Evolutionary conservation across 1,140 invertebrate species (phyloP).

Genomic region (Thalassaphorura encarpata): DNA sequence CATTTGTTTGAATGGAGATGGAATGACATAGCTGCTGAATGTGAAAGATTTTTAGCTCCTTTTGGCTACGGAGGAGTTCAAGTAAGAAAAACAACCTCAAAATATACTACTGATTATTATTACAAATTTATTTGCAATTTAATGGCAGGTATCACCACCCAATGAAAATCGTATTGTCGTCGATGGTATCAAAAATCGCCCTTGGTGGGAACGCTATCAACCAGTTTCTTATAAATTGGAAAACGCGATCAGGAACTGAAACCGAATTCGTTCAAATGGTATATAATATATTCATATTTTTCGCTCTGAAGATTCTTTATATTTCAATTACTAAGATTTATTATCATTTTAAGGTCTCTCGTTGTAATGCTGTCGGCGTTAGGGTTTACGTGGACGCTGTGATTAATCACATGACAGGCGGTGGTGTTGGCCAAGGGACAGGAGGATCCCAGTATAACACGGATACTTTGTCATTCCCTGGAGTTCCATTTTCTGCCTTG

Average conservation of each 20-base stretch:
- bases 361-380: slow-evolving; percentile 63
- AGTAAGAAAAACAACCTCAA: slow-evolving; percentile 31
- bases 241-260: slow-evolving; percentile 64
- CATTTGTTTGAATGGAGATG: slow-evolving; percentile 76
- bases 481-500: slow-evolving; percentile 10
- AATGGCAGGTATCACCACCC: slow-evolving; percentile 48
- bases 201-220: slow-evolving; percentile 80
- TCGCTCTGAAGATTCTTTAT: too few relatives aligned
- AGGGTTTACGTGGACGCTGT: slow-evolving; percentile 54
- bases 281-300: neutral
- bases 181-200: slow-evolving; percentile 54
- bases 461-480: neutral
- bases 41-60: slow-evolving; percentile 64
- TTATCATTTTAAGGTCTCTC: slow-evolving; percentile 31
- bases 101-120: neutral
- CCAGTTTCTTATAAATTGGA: slow-evolving; percentile 69
- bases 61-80: slow-evolving; percentile 68
- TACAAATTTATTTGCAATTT: neutral
- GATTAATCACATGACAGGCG: slow-evolving; percentile 76
- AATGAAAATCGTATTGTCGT: slow-evolving; percentile 51
- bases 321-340: neutral
- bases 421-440: slow-evolving; percentile 38
- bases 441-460: slow-evolving; percentile 45
- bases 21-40: slow-evolving; percentile 68
- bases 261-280: slow-evolving; percentile 60